Evolutionary conservation across 2,888 invertebrate genomes (phyloP), one percentile per base, ranked within the genome.

Genomic region (Ecdyonurus torrentis): DNA sequence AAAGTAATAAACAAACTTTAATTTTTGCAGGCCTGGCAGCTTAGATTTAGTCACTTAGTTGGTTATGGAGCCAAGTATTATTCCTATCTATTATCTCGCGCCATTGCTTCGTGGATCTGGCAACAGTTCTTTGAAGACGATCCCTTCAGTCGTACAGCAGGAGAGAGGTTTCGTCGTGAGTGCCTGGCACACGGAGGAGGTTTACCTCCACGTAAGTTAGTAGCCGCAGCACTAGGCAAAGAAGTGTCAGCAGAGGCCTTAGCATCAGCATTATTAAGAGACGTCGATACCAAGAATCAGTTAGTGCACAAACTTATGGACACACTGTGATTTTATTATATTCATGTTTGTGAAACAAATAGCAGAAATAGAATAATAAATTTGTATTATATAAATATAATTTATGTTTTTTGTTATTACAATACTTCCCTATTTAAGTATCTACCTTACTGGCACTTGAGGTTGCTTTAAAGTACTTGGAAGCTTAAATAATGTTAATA

Each of bases 51-150:
- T 66, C 99, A 99, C 76, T 78, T 99, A 63, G 91, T 97, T 2
- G 96, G 97, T 1, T 99, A 99, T 75, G 99, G 99, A 52, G 97
- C 97, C 0, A 97, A 96, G 75, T 99, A 99, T 77, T 99, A 98
- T 75, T 90, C 98, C 1, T 99, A 99, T 77, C 78, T 99, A 66
- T 89, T 97, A 71, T 97, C 98, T 0, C 83, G 91, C 70, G 92
- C 95, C 7, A 84, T 96, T 61, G 95, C 97, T 0, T 89, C 92
- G 63, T 86, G 87, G 78, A 91, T 95, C 66, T 98, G 97, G 97
- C 86, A 89, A 72, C 82, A 83, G 22, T 86, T 89, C 73, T 96
- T 98, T 72, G 81, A 85, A 70, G 72, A 75, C 0, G 85, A 89
- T 72, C 94, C 94, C 0, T 83, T 93, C 60, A 81, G 79, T 71